Percentiles rank a stretch among this genome's conserved stretches.
These are phyloP conservation scores for Archilochus colubris DNA, from an alignment of 2,113 vertebrate genomes.

Conservation along the genomic window DNA sequence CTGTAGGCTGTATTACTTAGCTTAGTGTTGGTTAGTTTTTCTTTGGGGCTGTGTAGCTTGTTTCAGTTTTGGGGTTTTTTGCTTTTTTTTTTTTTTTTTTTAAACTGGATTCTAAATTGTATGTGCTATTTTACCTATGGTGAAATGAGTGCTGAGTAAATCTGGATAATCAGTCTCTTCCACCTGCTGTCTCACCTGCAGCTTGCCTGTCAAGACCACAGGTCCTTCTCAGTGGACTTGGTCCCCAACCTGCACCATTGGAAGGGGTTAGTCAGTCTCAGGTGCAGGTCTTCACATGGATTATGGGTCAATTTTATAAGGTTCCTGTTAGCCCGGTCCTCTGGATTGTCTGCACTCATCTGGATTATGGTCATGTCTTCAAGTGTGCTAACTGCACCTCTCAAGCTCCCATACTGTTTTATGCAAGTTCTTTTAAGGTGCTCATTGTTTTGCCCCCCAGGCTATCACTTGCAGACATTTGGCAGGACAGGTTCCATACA, in stretches of 20 bases:
- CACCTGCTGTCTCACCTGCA: rapidly evolving
- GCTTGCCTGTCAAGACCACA: not conserved
- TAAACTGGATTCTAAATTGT: not conserved
- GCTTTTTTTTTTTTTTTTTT: not conserved
- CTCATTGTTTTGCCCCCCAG: not conserved
- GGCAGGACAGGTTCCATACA: not conserved
- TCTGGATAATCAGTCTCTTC: not conserved
- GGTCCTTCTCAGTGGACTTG: not conserved
- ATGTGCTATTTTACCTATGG: rapidly evolving
- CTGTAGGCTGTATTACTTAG: not conserved
- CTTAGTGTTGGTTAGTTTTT: not conserved
- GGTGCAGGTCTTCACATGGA: not conserved
- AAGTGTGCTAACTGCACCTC: not conserved
- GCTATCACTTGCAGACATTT: not conserved
- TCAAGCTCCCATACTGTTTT: not conserved
- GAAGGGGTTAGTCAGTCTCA: not conserved
- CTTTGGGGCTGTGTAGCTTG: not conserved
- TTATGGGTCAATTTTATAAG: not conserved
- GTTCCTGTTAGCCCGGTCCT: not conserved
- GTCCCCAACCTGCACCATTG: rapidly evolving
- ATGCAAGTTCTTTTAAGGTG: not conserved
- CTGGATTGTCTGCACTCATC: not conserved
- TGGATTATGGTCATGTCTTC: not conserved
- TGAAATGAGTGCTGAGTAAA: not conserved
- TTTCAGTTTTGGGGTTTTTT: not conserved